Percentiles rank a stretch among this genome's conserved stretches.
These are phyloP conservation scores for Diogma glabrata DNA, from an alignment of 2,888 invertebrate species.

Conservation along the genomic window DNA sequence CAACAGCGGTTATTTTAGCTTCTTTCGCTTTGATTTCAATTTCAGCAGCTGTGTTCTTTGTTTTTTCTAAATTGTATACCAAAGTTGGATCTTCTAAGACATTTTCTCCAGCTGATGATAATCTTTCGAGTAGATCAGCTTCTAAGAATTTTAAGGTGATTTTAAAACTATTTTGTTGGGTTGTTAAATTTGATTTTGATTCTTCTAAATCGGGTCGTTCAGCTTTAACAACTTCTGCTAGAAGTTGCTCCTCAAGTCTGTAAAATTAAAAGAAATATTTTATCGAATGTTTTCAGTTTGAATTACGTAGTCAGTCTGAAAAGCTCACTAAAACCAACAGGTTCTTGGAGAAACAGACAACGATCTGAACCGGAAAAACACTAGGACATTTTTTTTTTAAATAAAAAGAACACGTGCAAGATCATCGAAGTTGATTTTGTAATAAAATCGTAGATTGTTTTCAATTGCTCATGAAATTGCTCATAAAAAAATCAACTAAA, in stretches of 20 bases:
- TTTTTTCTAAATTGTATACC: slow-evolving; percentile 85
- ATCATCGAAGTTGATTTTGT: too few species aligned
- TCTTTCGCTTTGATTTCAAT: slow-evolving; percentile 79
- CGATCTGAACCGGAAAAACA: too few species aligned
- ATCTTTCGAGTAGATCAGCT: slow-evolving; percentile 73
- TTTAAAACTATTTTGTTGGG: slow-evolving; percentile 90
- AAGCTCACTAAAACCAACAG: too few species aligned
- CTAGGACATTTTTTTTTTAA: too few species aligned
- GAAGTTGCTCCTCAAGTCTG: slow-evolving; percentile 72
- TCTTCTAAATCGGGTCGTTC: slow-evolving; percentile 85
- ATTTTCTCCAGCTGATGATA: slow-evolving; percentile 85
- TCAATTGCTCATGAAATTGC: too few species aligned
- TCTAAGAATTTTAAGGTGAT: slow-evolving; percentile 84
- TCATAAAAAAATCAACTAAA: too few species aligned
- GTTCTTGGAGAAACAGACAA: too few species aligned
- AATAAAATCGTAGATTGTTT: too few species aligned
- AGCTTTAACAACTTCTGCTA: slow-evolving; percentile 87
- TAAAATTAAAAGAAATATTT: background rate
- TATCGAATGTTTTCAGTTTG: background rate
- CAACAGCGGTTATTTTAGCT: slow-evolving; percentile 71
- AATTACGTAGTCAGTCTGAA: too few species aligned
- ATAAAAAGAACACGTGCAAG: too few species aligned
- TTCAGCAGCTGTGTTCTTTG: slow-evolving; percentile 85
- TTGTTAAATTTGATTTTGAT: slow-evolving; percentile 70
- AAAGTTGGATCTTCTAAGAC: slow-evolving; percentile 82